Evolutionary conservation across 1,140 invertebrate genomes (phyloP), one percentile per base, ranked within the genome.

Genomic region (Gryllus bimaculatus): DNA sequence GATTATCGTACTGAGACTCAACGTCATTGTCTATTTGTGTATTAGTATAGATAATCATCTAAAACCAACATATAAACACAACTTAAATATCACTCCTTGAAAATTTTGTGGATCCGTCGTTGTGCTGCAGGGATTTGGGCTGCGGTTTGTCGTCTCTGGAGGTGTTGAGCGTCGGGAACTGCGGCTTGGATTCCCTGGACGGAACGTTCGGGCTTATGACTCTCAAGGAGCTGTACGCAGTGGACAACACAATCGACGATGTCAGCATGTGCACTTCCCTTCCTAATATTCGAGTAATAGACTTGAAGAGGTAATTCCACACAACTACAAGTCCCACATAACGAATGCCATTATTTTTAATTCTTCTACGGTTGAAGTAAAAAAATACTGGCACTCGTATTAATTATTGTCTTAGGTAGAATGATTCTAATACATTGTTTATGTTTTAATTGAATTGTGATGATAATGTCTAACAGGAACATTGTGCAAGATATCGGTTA

Each of bases 121-220:
- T 39, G 26, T 39, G 47, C 75, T 81, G 12, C 79, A 84, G 91
- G 49, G 92, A 92, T 81, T 85, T 93, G 13, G 92, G 91, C n/a
- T 91, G 88, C 81, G 88, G 88, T 10, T 84, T 93, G 47, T 85
- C 87, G 48, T 88, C 89, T 82, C 83, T 89, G 6, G 86, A 89
- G 84, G 85, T 89, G 74, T 84, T 93, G 18, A 90, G 89, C 80
- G 88, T 92, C n/a, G 89, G 89, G 80, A 88, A 89, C 49, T 93
- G 92, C 82, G 88, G 89, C 0, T 83, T 93, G 20, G 88, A 86
- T 12, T 89, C 86, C 81, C 86, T 93, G 74, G 91, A 93, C 82
- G 91, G 91, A 3, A 88, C 90, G 12, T 89, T 89, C 84, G 91
- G 90, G 0, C 81, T 92, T 47, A 85, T 89, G 7, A 87, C 86